Evolutionary conservation across 1,140 invertebrate species (phyloP).

Genomic region (Pectinophora gossypiella): DNA sequence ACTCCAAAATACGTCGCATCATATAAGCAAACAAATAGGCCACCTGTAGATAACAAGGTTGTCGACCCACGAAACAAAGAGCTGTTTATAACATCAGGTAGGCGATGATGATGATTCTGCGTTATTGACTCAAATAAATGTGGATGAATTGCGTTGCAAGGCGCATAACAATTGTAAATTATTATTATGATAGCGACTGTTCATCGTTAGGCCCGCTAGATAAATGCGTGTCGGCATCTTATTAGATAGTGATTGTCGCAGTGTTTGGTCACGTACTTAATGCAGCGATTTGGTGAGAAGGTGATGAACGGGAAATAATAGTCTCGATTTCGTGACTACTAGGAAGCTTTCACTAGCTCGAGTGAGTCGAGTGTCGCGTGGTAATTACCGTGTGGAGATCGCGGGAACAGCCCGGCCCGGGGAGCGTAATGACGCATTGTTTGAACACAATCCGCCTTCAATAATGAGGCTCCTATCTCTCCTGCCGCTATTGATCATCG

Average conservation of each 20-base stretch:
- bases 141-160: conserved; percentile 11
- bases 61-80: conserved; percentile 42
- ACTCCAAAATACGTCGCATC: conserved; percentile 1
- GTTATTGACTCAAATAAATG: conserved; percentile 23
- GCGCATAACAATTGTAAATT: too few species aligned
- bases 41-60: conserved; percentile 40
- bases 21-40: conserved; percentile 26
- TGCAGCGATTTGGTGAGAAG: conserved; percentile 5
- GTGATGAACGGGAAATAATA: conserved; percentile 17
- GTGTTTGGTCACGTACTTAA: background rate
- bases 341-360: conserved; percentile 48
- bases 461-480: conserved; percentile 19
- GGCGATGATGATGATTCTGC: conserved; percentile 16
- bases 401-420: conserved; percentile 38
- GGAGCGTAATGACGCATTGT: conserved; percentile 55
- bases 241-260: background rate
- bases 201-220: too few species aligned
- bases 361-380: conserved; percentile 20
- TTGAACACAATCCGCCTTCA: conserved; percentile 37
- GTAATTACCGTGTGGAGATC: conserved; percentile 45
- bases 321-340: conserved; percentile 25
- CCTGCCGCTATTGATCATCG: conserved; percentile 2
- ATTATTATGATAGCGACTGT: too few species aligned
- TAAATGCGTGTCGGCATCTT: background rate
- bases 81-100: conserved; percentile 34